Conservation (phyloP, 2,113 vertebrate species). For the Peromyscus leucopus region DNA sequence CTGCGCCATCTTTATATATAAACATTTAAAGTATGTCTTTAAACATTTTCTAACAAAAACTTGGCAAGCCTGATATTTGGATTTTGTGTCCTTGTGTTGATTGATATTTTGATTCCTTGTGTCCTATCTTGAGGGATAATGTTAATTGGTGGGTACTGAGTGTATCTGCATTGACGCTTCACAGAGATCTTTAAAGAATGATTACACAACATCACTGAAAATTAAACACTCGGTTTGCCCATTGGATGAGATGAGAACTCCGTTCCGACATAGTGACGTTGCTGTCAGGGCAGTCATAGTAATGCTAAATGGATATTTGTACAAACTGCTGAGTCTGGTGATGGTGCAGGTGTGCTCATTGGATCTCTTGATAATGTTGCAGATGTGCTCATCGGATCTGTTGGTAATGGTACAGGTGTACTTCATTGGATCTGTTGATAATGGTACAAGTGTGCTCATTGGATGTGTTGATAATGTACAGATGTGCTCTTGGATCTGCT, state of each 20-base stretch:
- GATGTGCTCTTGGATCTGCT: neutral
- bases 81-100: neutral
- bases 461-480: neutral
- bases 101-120: neutral
- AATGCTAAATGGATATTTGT: neutral
- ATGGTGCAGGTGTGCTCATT: neutral
- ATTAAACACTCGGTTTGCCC: slow-evolving; percentile 26
- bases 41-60: slow-evolving; percentile 20
- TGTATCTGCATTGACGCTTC: neutral
- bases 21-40: neutral
- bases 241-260: neutral
- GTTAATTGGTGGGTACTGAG: neutral
- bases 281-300: slow-evolving; percentile 33
- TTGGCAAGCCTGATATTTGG: slow-evolving; percentile 43
- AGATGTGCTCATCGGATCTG: too few relatives aligned
- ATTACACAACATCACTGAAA: neutral
- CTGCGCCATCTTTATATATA: neutral
- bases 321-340: neutral
- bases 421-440: neutral
- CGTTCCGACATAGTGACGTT: neutral
- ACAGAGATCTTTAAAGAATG: neutral
- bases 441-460: neutral
- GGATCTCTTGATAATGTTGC: too few relatives aligned
- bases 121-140: neutral
- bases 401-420: neutral